Evolutionary conservation across 2,888 invertebrate genomes (phyloP).

Genomic region (Cinara cedri): DNA sequence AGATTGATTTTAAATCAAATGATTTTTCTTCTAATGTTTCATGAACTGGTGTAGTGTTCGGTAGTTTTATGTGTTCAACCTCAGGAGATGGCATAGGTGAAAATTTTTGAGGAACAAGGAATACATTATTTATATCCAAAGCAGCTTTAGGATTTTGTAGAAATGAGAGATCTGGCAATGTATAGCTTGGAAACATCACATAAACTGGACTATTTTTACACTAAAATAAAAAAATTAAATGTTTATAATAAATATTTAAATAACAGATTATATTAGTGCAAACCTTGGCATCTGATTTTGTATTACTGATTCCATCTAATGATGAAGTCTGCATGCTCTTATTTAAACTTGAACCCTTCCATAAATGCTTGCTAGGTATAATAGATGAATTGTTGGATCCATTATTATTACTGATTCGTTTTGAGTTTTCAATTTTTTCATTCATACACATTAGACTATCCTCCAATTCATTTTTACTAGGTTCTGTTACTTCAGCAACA

Average conservation of each 20-base stretch:
- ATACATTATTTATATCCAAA: conserved; percentile 69
- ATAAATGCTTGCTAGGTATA: conserved; percentile 58
- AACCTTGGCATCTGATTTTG: conserved; percentile 46
- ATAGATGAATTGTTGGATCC: conserved; percentile 39
- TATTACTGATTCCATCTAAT: conserved; percentile 47
- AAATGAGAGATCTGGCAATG: conserved; percentile 86
- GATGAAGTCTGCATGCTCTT: conserved; percentile 77
- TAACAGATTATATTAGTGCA: background rate
- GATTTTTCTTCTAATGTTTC: conserved; percentile 62
- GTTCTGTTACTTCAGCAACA: conserved; percentile 9
- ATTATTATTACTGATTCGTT: conserved; percentile 50
- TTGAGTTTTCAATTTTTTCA: conserved; percentile 43
- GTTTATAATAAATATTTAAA: background rate
- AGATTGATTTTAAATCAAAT: conserved; percentile 53
- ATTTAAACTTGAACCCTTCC: conserved; percentile 70
- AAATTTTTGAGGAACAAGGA: conserved; percentile 75
- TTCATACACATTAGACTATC: conserved; percentile 57
- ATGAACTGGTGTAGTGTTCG: conserved; percentile 62
- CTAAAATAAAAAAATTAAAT: conserved; percentile 28
- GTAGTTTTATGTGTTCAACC: conserved; percentile 59
- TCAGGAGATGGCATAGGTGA: conserved; percentile 61
- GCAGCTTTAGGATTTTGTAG: conserved; percentile 67
- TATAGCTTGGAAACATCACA: conserved; percentile 89
- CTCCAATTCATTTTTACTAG: conserved; percentile 60
- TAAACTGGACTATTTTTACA: conserved; percentile 72